phyloP scores from a whole-genome alignment of 2,113 vertebrate species.

The Setophaga petechia region DNA sequence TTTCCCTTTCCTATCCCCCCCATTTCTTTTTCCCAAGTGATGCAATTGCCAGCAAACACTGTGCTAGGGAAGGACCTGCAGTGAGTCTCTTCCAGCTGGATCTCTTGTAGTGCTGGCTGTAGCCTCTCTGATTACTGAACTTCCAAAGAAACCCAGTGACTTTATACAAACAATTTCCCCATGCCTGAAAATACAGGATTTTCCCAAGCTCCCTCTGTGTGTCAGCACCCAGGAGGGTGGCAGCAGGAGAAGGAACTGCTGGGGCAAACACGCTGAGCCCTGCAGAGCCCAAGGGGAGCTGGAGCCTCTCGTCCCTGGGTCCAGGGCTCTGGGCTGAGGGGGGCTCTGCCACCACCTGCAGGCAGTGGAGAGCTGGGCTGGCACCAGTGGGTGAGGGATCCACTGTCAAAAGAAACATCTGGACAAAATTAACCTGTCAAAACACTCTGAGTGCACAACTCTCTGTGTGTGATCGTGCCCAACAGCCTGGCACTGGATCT shows the following conservation, averaged over 20 bases:
- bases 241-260: not conserved
- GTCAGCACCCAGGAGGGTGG: not conserved
- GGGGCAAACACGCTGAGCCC: not conserved
- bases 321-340: not conserved
- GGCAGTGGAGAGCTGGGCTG: not conserved
- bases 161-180: not conserved
- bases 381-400: not conserved
- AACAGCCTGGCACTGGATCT: accelerated
- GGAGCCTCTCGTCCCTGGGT: not conserved
- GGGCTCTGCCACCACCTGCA: not conserved
- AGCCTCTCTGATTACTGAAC: not conserved
- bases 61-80: not conserved
- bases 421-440: not conserved
- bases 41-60: not conserved
- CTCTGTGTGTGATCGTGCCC: accelerated
- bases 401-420: not conserved
- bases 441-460: not conserved
- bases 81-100: not conserved
- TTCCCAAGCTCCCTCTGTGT: not conserved
- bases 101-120: not conserved
- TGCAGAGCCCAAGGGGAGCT: not conserved
- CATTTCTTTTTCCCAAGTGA: not conserved
- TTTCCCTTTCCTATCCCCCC: accelerated
- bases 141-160: not conserved
- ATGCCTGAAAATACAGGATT: not conserved